phyloP scores from a whole-genome alignment of 2,797 vertebrate genomes.

The Microctenopoma stevenorrisi region DNA sequence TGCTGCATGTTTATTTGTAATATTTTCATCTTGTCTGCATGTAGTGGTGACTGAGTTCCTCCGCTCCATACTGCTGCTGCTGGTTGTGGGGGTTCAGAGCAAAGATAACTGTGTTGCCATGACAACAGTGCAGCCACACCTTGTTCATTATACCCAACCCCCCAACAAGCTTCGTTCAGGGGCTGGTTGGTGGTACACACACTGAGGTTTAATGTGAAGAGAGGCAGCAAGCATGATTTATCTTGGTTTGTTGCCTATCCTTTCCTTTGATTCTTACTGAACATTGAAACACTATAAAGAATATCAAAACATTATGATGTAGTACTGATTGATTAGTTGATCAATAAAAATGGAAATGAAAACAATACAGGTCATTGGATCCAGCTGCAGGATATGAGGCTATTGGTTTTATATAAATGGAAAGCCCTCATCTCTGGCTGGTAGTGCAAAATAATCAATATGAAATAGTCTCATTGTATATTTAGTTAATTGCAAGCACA shows the following conservation, averaged over 20 bases:
- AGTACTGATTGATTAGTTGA: too few relatives aligned
- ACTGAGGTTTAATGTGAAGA: constrained; percentile 32
- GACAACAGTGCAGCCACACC: constrained; percentile 76
- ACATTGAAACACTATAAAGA: too few relatives aligned
- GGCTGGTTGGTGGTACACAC: constrained; percentile 34
- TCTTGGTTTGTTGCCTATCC: too few relatives aligned
- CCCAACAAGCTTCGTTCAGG: constrained; percentile 44
- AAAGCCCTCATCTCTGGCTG: too few relatives aligned
- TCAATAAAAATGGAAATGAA: too few relatives aligned
- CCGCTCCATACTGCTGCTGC: constrained; percentile 9
- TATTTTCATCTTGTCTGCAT: constrained; percentile 21
- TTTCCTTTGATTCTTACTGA: too few relatives aligned
- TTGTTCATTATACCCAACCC: constrained; percentile 56
- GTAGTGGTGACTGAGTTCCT: constrained; percentile 31
- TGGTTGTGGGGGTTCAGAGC: constrained; percentile 56
- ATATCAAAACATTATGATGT: too few relatives aligned
- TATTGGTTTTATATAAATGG: not conserved
- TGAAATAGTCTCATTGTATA: not conserved
- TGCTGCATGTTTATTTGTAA: not conserved
- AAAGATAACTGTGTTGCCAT: constrained; percentile 71
- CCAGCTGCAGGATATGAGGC: not conserved
- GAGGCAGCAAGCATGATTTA: too few relatives aligned
- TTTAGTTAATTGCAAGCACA: too few relatives aligned
- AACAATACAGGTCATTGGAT: too few relatives aligned
- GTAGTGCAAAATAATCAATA: not conserved